Base-by-base conservation (phyloP, 2,797 vertebrate species). In the Scleropages formosus region DNA sequence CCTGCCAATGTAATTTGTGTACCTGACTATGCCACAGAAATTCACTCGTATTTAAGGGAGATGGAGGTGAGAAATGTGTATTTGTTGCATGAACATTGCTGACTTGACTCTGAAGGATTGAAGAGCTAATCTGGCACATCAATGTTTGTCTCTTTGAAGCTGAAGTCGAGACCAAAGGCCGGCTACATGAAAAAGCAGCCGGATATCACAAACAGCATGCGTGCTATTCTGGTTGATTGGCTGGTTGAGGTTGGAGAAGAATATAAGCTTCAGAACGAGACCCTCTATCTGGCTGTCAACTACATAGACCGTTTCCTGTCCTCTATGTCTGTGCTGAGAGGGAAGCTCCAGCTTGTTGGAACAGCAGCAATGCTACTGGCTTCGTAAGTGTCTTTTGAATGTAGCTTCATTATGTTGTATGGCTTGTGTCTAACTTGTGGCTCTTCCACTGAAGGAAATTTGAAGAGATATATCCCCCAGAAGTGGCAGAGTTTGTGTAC, bases 231-330 rank as follows among this genome's bases (percentile, higher is more conserved):
- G 4, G 96, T 99, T 78, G 98, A 99, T 87, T 99, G 98, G 98
- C 89, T 99, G 69, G 97, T 99, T 0, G 98, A 99, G 87, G 98
- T 99, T 16, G 98, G 96, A 22, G 97, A 99, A 77, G 97, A 99
- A 80, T 99, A 99, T 85, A 98, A 97, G 79, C 89, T 99, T 18
- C 97, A 98, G 85, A 99, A 95, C 0, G 98, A 99, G 88, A 99
- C 97, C 0, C 90, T 99, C 39, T 94, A 98, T 81, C 90, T 99
- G 87, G 96, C 98, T 4, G 97, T 99, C 0, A 98, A 98, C 89
- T 99, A 99, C 90, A 98, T 99, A 0, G 97, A 99, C 60, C 92
- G 98, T 62, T 99, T 99, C 88, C 94, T 99, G 1, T 99, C 97
- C 0, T 96, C 97, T 0, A 99, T 99, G 98, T 99, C 98, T 0